phyloP scores from a whole-genome alignment of 2,888 invertebrate genomes.

The Melanophora roralis region DNA sequence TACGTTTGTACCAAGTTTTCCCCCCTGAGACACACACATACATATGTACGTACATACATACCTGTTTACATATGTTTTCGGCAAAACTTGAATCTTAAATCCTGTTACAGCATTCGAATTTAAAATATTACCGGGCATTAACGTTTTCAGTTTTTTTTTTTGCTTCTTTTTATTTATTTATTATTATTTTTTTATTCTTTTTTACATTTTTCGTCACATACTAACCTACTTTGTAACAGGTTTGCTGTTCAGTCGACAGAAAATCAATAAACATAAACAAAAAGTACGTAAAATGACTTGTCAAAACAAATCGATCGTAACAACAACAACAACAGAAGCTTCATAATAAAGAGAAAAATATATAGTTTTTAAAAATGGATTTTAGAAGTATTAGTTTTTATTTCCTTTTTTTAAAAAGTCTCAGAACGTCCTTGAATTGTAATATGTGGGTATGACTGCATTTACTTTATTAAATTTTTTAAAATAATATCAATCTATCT shows the following conservation, averaged over 20 bases:
- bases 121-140: conserved; percentile 41
- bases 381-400: conserved; percentile 50
- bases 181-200: conserved; percentile 26
- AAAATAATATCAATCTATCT: too few relatives aligned
- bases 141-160: too few relatives aligned
- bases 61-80: background rate
- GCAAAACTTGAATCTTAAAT: background rate
- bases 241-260: conserved; percentile 4
- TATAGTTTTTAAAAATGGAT: background rate
- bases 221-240: conserved; percentile 53
- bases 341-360: too few relatives aligned
- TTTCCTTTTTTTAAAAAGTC: conserved; percentile 50
- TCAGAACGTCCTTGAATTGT: conserved; percentile 42
- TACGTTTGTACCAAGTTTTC: too few relatives aligned
- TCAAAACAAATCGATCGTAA: conserved; percentile 4
- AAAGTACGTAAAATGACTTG: background rate
- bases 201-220: conserved; percentile 27
- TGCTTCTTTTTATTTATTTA: too few relatives aligned
- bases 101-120: conserved; percentile 30
- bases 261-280: conserved; percentile 3
- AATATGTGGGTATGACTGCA: background rate
- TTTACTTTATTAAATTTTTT: too few relatives aligned
- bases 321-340: conserved; percentile 24
- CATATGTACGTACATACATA: background rate
- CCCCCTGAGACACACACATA: too few relatives aligned